These are phyloP conservation scores for Sebastes steindachneri DNA, from an alignment of 2,797 vertebrate genomes.

Conservation along the genomic window DNA sequence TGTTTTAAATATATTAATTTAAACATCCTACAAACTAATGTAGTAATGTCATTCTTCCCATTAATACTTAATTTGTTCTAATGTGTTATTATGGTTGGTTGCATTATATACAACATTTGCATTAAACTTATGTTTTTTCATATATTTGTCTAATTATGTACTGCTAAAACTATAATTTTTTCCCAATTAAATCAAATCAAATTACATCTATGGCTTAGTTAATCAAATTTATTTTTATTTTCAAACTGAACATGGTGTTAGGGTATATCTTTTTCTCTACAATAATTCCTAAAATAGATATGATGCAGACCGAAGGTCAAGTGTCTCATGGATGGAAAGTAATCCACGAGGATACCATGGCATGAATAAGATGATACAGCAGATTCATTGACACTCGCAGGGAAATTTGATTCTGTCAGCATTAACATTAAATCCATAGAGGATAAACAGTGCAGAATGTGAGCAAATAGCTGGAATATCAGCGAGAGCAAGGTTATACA, in stretches of 20 bases:
- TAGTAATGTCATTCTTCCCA: neutral
- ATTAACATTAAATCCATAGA: neutral
- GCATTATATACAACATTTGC: neutral
- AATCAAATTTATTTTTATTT: neutral
- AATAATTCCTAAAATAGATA: neutral
- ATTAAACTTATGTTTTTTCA: neutral
- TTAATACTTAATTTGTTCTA: neutral
- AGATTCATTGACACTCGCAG: neutral
- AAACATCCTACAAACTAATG: neutral
- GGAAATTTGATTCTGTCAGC: conserved; percentile 9
- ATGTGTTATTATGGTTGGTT: neutral
- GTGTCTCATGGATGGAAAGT: neutral
- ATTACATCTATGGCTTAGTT: neutral
- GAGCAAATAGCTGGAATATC: neutral
- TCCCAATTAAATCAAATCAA: neutral
- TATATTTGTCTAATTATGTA: neutral
- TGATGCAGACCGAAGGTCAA: neutral
- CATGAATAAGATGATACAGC: neutral
- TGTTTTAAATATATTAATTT: neutral
- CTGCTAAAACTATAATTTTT: neutral
- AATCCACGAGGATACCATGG: neutral
- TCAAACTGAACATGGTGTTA: neutral
- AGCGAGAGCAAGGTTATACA: neutral
- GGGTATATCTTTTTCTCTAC: neutral
- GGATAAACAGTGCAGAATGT: neutral